Evolutionary conservation across 1,140 invertebrate genomes (phyloP), one percentile per base, ranked within the genome.

Genomic region (Drosophila carrolli): DNA sequence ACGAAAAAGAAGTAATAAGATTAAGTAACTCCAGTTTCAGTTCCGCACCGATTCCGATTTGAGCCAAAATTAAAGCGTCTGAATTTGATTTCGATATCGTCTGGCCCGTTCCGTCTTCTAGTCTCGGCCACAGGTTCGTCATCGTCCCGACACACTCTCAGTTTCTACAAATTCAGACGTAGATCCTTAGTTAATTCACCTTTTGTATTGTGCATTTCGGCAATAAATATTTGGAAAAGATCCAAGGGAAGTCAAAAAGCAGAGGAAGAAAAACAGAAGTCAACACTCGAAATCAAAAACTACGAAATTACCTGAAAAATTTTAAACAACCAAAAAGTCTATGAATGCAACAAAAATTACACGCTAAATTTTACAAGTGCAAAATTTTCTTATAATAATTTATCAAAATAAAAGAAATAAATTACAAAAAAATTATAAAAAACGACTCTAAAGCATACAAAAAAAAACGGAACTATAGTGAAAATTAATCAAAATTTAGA

Each of bases 291-390:
- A 60, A 78, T 54, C 35, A 41, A 65, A 83, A 89, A 84, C 89
- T 91, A 91, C 89, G 89, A 91, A 91, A 91, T 91, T 91, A 91
- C 89, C 89, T 91, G 89, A 91, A 79, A 78, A 78, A 67, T 89
- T 88, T 84, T 78, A 68, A 85, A 70, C 73, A 58, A 80, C 75
- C 67, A 68, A 78, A 84, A 84, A 86, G 58, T 79, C 80, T 76
- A 80, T 57, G 51, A 79, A 54, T 78, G 40, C 51, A 72, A 53
- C 60, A 63, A 81, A 81, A 89, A 77, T 81, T 73, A 71, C 53
- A 61, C 60, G 65, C 83, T 66, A 88, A 88, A 89, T 86, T 86
- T 63, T 83, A 86, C 82, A 86, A 82, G 63, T 67, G 66, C 83
- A 76, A 88, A 88, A 76, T 60, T 79, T 72, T 77, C 81, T 86